Conservation (phyloP, 1,140 invertebrate genomes). For the Drosophila santomea region DNA sequence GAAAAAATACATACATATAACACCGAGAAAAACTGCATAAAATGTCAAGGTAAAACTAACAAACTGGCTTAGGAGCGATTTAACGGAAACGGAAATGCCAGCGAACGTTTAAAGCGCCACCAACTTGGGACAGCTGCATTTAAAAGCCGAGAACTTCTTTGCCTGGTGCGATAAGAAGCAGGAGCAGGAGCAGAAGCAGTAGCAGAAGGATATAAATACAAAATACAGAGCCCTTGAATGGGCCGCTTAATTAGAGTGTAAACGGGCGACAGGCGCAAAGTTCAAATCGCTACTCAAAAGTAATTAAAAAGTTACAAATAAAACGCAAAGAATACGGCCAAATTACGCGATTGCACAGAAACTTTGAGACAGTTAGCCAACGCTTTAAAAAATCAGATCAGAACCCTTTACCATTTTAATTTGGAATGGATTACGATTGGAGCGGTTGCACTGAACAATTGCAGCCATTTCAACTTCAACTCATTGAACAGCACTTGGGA, state of each 20-base stretch:
- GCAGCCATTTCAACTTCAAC: constrained; percentile 42
- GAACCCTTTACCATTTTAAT: neutral
- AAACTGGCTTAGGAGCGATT: constrained; percentile 59
- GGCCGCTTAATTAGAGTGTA: constrained; percentile 73
- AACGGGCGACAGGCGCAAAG: constrained; percentile 63
- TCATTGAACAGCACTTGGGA: constrained; percentile 57
- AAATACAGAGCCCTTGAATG: constrained; percentile 62
- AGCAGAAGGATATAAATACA: constrained; percentile 31
- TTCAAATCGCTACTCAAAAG: constrained; percentile 80
- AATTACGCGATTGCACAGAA: constrained; percentile 69
- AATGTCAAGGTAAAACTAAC: constrained; percentile 81
- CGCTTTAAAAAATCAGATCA: constrained; percentile 21
- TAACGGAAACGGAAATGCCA: constrained; percentile 77
- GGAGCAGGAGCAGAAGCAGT: constrained; percentile 12
- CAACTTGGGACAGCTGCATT: constrained; percentile 53
- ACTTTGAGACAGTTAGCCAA: constrained; percentile 19
- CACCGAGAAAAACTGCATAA: constrained; percentile 59
- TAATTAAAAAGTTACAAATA: constrained; percentile 80
- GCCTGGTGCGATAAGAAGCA: constrained; percentile 58
- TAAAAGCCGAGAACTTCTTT: constrained; percentile 45
- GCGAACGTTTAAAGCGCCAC: constrained; percentile 55
- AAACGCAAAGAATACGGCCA: constrained; percentile 61
- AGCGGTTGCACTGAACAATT: constrained; percentile 16
- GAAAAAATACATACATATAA: constrained; percentile 33
- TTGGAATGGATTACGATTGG: constrained; percentile 2